Evolutionary conservation across 37 sponge, comb jelly and placozoan species (phyloP).

Genomic region (Bolinopsis microptera): DNA sequence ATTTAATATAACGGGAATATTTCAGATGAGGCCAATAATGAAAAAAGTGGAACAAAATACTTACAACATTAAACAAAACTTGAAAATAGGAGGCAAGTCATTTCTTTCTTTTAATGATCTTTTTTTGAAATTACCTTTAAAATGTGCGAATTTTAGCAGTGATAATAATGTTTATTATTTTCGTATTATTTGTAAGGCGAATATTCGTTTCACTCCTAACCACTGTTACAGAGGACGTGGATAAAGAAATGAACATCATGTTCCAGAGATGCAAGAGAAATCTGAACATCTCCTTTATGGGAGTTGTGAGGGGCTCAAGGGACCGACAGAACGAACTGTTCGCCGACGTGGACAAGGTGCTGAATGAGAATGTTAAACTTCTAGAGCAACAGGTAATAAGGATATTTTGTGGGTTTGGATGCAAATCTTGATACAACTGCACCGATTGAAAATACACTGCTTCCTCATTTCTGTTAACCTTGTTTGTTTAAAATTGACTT

Average conservation of each 20-base stretch:
- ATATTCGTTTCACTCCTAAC: too few relatives aligned
- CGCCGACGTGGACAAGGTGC: not conserved
- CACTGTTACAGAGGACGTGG: slow-evolving; percentile 57
- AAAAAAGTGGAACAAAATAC: slow-evolving; percentile 13
- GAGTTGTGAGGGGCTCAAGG: not conserved
- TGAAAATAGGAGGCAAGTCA: slow-evolving; percentile 7
- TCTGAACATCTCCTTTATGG: slow-evolving; percentile 61
- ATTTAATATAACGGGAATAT: not conserved
- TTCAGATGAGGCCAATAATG: slow-evolving; percentile 46
- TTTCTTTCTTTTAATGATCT: not conserved
- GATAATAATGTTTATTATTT: too few relatives aligned
- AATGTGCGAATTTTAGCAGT: too few relatives aligned
- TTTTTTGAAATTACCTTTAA: too few relatives aligned
- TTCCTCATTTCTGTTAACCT: too few relatives aligned
- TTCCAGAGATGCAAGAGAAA: slow-evolving; percentile 57
- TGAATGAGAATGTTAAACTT: not conserved
- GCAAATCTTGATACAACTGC: not conserved
- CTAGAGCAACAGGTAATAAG: slow-evolving; percentile 43
- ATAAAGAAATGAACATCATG: slow-evolving; percentile 60
- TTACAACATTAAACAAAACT: slow-evolving; percentile 44
- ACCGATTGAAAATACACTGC: too few relatives aligned
- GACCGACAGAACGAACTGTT: slow-evolving; percentile 42
- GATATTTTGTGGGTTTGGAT: not conserved
- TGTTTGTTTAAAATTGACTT: too few relatives aligned
- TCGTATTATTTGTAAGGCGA: too few relatives aligned